Base-by-base conservation (phyloP, 2,888 invertebrate genomes). In the Epirrita christyi region DNA sequence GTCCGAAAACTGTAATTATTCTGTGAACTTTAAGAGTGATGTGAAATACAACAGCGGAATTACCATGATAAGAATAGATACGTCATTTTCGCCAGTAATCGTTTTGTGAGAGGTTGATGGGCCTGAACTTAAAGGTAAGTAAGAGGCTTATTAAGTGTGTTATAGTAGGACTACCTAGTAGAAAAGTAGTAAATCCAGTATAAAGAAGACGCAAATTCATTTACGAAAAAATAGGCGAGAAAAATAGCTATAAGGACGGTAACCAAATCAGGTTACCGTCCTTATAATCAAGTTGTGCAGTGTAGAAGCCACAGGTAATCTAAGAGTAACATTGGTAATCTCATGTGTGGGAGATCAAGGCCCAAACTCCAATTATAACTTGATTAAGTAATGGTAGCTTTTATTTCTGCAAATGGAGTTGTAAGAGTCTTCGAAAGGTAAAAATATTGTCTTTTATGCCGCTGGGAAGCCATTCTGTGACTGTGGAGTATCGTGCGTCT, bases 1-100 rank as follows among this genome's bases (percentile, higher is more conserved):
- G 65, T 55, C 66, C 68, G 57, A 75, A 79, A 76, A 80, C 76
- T 73, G 75, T 84, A 80, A 85, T 85, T 81, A 81, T 21, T 67
- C 28, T 28, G 58, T 68, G 65, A 68, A 64, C 68, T 68, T 61
- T 68, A 52, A 40, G 29, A 51, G 57, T 50, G 44, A 38, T 40
- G 42, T 28, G 47, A 55, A 51, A 37, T 36, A 11, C 48, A 46
- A 42, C 42, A 21, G 40, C 14, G 29, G 13, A 44, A 58, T 58
- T 58, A 58, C 34, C 48, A 53, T 58, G 53, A 53, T 53, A 9
- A 51, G 28, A 44, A 40, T 6, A 32, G 5, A 2, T 11, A 40
- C 8, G 40, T 40, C 9, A 15, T 15, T 40, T 15, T 8, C 8
- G 40, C 1, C 40, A 14, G 13, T 40, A 11, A 36, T 40, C 15